phyloP scores from a whole-genome alignment of 2,113 vertebrate genomes.

The Grallaria varia region DNA sequence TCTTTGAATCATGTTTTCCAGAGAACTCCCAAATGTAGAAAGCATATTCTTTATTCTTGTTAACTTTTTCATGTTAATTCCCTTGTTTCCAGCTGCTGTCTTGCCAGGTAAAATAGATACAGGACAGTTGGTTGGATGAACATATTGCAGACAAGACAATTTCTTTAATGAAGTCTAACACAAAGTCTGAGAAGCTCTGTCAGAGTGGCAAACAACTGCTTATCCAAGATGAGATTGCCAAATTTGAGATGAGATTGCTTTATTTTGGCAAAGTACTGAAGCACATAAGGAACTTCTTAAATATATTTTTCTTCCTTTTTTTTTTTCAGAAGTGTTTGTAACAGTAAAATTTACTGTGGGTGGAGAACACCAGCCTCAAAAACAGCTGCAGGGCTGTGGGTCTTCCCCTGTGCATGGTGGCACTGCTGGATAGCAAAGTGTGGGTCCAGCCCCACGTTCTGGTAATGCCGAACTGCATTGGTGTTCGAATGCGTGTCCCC shows the following conservation, averaged over 20 bases:
- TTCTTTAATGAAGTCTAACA: slow-evolving; percentile 43
- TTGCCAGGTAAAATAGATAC: background rate
- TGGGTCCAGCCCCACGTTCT: background rate
- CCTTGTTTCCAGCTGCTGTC: background rate
- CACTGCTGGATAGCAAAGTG: background rate
- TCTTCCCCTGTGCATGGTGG: background rate
- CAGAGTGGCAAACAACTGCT: slow-evolving; percentile 23
- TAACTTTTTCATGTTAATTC: background rate
- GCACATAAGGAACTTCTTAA: slow-evolving; percentile 22
- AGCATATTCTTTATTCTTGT: background rate
- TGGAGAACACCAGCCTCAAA: background rate
- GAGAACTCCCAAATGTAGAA: background rate
- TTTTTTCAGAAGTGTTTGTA: background rate
- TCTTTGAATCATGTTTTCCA: background rate
- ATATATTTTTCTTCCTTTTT: background rate
- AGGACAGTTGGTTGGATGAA: background rate
- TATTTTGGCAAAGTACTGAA: slow-evolving; percentile 6
- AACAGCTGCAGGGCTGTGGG: background rate
- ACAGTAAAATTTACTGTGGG: background rate
- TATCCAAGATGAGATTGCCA: slow-evolving; percentile 28
- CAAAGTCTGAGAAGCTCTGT: slow-evolving; percentile 27
- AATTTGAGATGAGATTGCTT: slow-evolving; percentile 5
- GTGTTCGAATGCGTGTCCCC: background rate
- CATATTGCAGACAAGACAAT: slow-evolving; percentile 8
- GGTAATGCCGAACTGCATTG: background rate